phyloP scores from a whole-genome alignment of 2,113 vertebrate species.

The Pipra filicauda region DNA sequence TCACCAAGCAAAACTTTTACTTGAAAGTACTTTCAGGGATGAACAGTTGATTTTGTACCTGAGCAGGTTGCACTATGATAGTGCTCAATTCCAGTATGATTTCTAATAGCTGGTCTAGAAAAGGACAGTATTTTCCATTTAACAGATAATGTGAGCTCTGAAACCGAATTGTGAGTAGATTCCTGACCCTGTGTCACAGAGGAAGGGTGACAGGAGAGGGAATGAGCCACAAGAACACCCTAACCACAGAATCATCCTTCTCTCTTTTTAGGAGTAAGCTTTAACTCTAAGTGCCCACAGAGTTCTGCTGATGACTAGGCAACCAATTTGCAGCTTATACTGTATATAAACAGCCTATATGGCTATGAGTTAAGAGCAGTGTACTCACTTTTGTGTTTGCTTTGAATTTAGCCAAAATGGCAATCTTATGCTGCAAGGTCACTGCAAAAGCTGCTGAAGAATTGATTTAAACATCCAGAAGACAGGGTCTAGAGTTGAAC shows the following conservation, averaged over 20 bases:
- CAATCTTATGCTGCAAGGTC: not conserved
- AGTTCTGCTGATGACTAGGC: not conserved
- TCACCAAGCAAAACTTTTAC: not conserved
- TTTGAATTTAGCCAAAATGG: not conserved
- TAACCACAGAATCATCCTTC: not conserved
- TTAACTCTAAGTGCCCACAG: not conserved
- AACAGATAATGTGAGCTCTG: not conserved
- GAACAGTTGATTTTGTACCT: not conserved
- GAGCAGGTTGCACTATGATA: not conserved
- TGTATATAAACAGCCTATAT: not conserved
- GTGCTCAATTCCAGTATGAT: not conserved
- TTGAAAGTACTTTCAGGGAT: not conserved
- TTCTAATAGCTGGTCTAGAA: not conserved
- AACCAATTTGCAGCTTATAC: not conserved
- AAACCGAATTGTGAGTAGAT: not conserved
- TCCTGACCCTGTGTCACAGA: not conserved
- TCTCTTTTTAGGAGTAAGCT: not conserved
- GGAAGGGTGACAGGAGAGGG: not conserved
- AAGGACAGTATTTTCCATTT: not conserved
- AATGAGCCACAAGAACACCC: not conserved
- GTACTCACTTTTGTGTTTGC: not conserved
- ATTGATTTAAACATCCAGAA: not conserved
- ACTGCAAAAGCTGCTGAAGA: not conserved
- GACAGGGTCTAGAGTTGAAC: not conserved
- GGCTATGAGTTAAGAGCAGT: not conserved